Base-by-base conservation (phyloP, 2,888 invertebrate genomes). In the Neoaliturus tenellus region DNA sequence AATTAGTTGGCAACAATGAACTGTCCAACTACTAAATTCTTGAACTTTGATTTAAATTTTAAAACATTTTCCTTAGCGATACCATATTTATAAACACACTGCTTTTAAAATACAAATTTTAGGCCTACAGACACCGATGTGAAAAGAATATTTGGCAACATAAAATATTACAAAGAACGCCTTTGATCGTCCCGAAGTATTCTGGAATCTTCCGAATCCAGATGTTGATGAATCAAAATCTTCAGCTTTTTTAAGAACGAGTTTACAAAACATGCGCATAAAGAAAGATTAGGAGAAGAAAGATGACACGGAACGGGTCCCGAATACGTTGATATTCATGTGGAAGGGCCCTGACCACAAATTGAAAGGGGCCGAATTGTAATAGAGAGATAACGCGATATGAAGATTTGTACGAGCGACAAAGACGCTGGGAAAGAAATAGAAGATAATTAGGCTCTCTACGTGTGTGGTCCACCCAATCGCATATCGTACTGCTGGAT, bases 291-390 rank as follows among this genome's bases (percentile, higher is more conserved):
- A 62, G 62, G 8, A 62, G 62, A 62, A 62, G 62, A 62, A 62
- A 62, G 62, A 62, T 62, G 62, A 62, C 28, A 31, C 62, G 17
- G 31, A 35, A 39, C 6, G 67, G 20, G 23, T 17, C 33, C 69
- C 39, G 69, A 69, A 69, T 69, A 69, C 2, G 35, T 39, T 69
- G 69, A 39, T 75, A 75, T 75, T 75, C 75, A 75, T 75, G 41
- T 35, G 17, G 10, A 4, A 31, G 23, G 55, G 23, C 67, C 44
- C 44, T 44, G 81, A 28, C 48, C 78, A 78, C 78, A 78, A 78
- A 78, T 78, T 78, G 78, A 78, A 78, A 78, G 78, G 48, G 78
- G 78, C 78, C 78, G 78, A 78, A 78, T 78, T 48, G 33, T 78
- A 78, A 78, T 78, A 48, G 78, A 78, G 78, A 78, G 78, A 78